These are phyloP conservation scores for Brachionus paranguensis DNA, from an alignment of 1,140 invertebrate genomes.

Conservation along the genomic window DNA sequence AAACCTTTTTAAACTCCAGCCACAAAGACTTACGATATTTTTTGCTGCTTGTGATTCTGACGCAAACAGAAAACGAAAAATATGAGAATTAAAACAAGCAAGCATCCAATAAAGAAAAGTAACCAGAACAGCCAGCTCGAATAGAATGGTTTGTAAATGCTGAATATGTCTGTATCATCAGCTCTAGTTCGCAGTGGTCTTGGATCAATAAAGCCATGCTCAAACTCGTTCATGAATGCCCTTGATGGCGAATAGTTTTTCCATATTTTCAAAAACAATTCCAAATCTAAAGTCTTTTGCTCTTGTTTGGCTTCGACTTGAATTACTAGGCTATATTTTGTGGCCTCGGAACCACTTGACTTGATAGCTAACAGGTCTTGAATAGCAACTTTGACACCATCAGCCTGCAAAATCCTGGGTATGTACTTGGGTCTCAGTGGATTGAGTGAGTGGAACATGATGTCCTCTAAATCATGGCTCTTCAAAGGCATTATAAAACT, in stretches of 20 bases:
- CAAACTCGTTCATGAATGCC: neutral
- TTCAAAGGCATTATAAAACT: conserved; percentile 19
- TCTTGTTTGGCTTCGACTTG: conserved; percentile 29
- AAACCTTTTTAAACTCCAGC: neutral
- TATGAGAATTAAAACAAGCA: neutral
- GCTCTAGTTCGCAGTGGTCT: neutral
- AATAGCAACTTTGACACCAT: conserved; percentile 27
- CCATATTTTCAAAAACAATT: conserved; percentile 10
- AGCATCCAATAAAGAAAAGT: neutral
- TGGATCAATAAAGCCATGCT: neutral
- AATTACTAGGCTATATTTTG: neutral
- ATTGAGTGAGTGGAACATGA: neutral
- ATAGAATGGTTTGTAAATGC: conserved; percentile 20
- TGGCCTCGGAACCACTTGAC: neutral
- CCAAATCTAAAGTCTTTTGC: neutral
- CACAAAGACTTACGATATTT: neutral
- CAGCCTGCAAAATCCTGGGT: neutral
- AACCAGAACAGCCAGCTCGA: conserved; percentile 33
- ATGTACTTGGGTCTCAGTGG: neutral
- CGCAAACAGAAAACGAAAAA: conserved; percentile 4
- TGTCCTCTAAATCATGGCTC: neutral
- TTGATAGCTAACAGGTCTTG: neutral
- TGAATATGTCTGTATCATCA: neutral
- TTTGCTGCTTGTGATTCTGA: conserved; percentile 14
- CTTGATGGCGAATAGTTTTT: neutral